Evolutionary conservation across 2,888 invertebrate species (phyloP), one percentile per base, ranked within the genome.

Genomic region (Philopedon plagiatum): DNA sequence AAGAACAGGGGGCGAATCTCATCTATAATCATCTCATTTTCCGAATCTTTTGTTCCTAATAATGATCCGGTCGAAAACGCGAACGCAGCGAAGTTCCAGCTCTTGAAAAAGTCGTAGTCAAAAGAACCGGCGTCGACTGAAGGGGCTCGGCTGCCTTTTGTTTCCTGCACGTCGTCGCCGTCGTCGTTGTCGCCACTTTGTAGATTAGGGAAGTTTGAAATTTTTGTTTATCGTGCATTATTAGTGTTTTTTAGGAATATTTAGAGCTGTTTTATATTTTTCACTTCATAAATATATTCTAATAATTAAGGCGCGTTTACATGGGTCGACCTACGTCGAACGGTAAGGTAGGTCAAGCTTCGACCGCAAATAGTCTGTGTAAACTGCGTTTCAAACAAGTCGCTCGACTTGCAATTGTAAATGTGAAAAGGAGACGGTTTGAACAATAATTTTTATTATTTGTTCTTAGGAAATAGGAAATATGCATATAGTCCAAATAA

Each of bases 11-110:
- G 80, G 79, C 57, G 66, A 46, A 81, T 83, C 82, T 81, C 83
- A 83, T 84, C 83, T 81, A 83, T 83, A 84, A 84, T 84, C 84
- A 84, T 84, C 84, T 84, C 84, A 83, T 85, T 85, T 83, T 83
- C 81, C 79, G 80, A 82, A 83, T 83, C 85, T 84, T 85, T 85
- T 85, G 85, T 85, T 84, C 84, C 80, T 83, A 84, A 84, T 85
- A 85, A 85, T 84, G 85, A 85, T 83, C 81, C 84, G 78, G 82
- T 80, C 78, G 80, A 82, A 81, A 81, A 77, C 65, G 73, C 66
- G 58, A 66, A 67, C 61, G 51, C 51, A 68, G 67, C 72, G 60
- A 41, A 60, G 70, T 54, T 62, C 60, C 54, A 51, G 54, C 68
- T 60, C 72, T 71, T 60, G 62, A 71, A 67, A 67, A 34, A n/a